Evolutionary conservation across 2,888 invertebrate species (phyloP), one percentile per base, ranked within the genome.

Genomic region (Leptarthrus brevirostris): DNA sequence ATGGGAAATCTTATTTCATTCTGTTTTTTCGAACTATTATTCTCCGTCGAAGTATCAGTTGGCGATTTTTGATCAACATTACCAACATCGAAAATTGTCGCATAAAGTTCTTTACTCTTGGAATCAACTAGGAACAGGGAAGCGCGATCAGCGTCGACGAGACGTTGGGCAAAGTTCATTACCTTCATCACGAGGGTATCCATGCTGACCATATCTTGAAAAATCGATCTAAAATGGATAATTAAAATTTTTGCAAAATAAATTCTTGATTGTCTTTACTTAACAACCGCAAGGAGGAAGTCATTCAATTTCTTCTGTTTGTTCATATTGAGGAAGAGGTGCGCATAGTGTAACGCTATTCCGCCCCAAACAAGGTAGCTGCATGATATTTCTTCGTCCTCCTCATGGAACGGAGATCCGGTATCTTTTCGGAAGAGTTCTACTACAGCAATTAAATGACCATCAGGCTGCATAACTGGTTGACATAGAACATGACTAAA

Each of bases 151-250:
- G 95, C 95, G 78, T 91, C 90, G 5, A 95, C 94, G 4, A 95
- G 85, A 52, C 89, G 88, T 82, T 94, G 93, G 0, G 93, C 94
- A 81, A 92, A 93, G 81, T 93, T 92, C 89, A 95, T 90, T 74
- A 95, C 92, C 81, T 93, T 92, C 82, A 92, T 90, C 34, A 95
- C 93, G 0, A 95, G 87, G 74, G 89, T 89, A 79, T 94, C 93
- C 87, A 94, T 90, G 77, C 92, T 93, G 56, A 93, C 91, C 89
- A 95, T 94, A 80, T 95, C 93, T 86, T 94, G 93, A 81, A 95
- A 95, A 81, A 95, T 93, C 6, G 92, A 92, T 82, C 94, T 94
- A 84, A 40, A 86, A 84, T 53, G n/a, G 5, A 10, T 6, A 53
- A 20, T 18, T 30, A 36, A 34, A 20, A 52, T 20, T 74, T 10